These are phyloP conservation scores for Brachyptera risi DNA, from an alignment of 2,888 invertebrate species.

Conservation along the genomic window DNA sequence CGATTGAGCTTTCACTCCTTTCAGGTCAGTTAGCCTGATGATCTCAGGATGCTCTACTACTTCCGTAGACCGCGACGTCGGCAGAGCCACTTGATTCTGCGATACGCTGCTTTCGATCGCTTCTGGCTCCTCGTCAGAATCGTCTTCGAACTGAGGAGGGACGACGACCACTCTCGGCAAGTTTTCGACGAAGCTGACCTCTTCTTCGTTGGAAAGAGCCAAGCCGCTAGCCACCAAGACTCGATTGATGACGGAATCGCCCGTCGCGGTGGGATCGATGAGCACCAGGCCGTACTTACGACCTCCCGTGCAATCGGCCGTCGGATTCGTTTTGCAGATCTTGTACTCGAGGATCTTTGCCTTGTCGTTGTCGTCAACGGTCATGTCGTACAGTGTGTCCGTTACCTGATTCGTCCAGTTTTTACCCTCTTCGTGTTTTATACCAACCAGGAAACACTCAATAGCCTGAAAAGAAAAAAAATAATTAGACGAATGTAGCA, in stretches of 20 bases:
- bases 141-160: neutral
- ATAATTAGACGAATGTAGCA: too few species aligned
- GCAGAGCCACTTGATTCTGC: too few species aligned
- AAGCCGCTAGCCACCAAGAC: slow-evolving; percentile 50
- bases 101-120: neutral
- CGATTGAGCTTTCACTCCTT: neutral
- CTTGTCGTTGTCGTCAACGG: slow-evolving; percentile 36
- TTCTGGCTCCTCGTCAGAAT: neutral
- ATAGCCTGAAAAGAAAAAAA: slow-evolving; percentile 51
- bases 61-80: too few species aligned
- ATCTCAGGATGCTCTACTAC: too few species aligned
- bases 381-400: slow-evolving; percentile 50
- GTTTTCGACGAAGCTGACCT: slow-evolving; percentile 13
- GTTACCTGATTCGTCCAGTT: slow-evolving; percentile 52
- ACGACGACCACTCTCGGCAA: neutral
- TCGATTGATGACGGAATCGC: slow-evolving; percentile 49
- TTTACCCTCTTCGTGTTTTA: slow-evolving; percentile 44
- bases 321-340: neutral
- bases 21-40: neutral
- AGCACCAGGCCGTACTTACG: slow-evolving; percentile 51
- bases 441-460: slow-evolving; percentile 57
- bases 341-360: neutral
- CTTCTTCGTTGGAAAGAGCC: slow-evolving; percentile 40
- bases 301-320: slow-evolving; percentile 42
- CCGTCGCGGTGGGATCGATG: slow-evolving; percentile 47